phyloP scores from a whole-genome alignment of 1,140 invertebrate genomes.

The Polyergus mexicanus region DNA sequence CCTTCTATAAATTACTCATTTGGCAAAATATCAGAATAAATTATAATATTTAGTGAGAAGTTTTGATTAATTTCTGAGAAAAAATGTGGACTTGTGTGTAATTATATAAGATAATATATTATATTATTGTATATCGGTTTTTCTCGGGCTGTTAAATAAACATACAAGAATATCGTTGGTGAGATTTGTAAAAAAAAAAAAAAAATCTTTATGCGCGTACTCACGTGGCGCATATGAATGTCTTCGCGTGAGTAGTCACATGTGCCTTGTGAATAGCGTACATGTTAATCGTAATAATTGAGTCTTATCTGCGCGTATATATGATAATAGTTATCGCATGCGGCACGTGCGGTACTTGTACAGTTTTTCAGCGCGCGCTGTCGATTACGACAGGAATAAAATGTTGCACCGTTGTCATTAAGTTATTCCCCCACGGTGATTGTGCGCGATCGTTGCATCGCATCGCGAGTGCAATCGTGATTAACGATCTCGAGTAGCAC shows the following conservation, averaged over 20 bases:
- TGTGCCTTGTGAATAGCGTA: neutral
- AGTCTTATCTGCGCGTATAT: constrained; percentile 8
- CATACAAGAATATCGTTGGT: neutral
- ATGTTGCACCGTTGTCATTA: constrained; percentile 33
- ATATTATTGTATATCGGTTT: no score
- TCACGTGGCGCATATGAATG: neutral
- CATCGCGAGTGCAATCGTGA: constrained; percentile 63
- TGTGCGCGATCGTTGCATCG: constrained; percentile 40
- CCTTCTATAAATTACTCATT: neutral
- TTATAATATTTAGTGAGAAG: neutral
- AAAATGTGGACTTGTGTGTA: no score
- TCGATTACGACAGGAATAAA: constrained; percentile 35
- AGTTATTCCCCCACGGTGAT: constrained; percentile 30
- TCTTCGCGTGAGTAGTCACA: neutral
- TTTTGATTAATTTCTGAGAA: neutral
- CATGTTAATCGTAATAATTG: constrained; percentile 37
- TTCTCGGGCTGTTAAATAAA: neutral
- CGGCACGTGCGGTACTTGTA: neutral
- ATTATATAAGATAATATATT: no score
- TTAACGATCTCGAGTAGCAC: constrained; percentile 68
- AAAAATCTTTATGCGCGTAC: neutral
- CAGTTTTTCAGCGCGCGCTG: constrained; percentile 6
- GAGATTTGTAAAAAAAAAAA: neutral
- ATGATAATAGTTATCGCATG: constrained; percentile 35
- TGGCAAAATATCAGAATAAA: neutral